phyloP scores from a whole-genome alignment of 2,113 vertebrate species.

The Actinemys pallida region DNA sequence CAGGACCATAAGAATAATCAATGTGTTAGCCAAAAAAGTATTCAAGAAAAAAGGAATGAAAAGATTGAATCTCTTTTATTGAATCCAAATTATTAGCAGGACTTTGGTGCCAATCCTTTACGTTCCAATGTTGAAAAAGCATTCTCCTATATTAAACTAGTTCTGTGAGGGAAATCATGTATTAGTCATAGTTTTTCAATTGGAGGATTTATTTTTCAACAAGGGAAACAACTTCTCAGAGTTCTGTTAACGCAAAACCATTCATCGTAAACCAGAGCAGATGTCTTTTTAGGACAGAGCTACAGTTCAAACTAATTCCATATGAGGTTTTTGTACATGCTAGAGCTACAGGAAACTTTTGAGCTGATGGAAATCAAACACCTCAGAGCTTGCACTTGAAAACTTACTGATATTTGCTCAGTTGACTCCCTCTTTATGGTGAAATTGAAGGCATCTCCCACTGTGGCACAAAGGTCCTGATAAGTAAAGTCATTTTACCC shows the following conservation, averaged over 20 bases:
- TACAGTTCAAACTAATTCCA: not conserved
- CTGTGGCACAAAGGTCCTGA: not conserved
- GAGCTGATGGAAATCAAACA: not conserved
- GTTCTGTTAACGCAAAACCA: slow-evolving; percentile 43
- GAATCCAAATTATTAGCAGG: slow-evolving; percentile 61
- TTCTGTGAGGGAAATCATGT: slow-evolving; percentile 21
- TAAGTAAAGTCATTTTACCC: not conserved
- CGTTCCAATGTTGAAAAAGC: slow-evolving; percentile 15
- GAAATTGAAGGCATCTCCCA: not conserved
- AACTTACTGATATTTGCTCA: not conserved
- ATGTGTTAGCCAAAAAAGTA: slow-evolving; percentile 50
- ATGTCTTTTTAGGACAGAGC: not conserved
- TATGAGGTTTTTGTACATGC: not conserved
- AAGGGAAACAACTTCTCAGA: slow-evolving; percentile 36
- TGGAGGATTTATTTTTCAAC: slow-evolving; percentile 55
- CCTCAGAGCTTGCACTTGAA: not conserved
- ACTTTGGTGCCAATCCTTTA: slow-evolving; percentile 17
- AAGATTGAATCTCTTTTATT: slow-evolving; percentile 50
- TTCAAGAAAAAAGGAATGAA: slow-evolving; percentile 42
- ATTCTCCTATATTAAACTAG: slow-evolving; percentile 56
- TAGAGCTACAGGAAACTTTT: not conserved
- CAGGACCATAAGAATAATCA: slow-evolving; percentile 25
- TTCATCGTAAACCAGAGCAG: slow-evolving; percentile 9
- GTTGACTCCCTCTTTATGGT: not conserved
- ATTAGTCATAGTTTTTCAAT: slow-evolving; percentile 53